Evolutionary conservation across 2,797 vertebrate species (phyloP).

Genomic region (Sebastes nivosus): DNA sequence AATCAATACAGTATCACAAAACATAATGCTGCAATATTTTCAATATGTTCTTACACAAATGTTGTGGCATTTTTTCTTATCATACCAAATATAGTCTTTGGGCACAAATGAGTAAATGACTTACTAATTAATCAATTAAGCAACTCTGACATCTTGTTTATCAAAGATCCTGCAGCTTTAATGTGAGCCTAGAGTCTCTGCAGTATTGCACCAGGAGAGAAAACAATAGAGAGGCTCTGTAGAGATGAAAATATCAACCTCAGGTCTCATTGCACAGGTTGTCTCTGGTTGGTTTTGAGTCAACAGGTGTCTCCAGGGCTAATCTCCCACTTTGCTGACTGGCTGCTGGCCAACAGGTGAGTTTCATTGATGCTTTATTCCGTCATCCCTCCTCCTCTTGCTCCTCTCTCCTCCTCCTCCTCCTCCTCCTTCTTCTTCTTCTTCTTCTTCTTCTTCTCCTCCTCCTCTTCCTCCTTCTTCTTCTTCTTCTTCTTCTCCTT

Average conservation of each 20-base stretch:
- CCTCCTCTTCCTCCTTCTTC: accelerated
- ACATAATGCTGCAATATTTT: no score
- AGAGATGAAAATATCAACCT: background rate
- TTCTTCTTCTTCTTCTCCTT: no score
- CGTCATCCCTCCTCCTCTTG: background rate
- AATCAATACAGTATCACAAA: no score
- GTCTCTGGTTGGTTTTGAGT: background rate
- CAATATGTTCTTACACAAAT: no score
- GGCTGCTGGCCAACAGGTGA: slow-evolving; percentile 18
- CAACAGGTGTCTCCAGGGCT: slow-evolving; percentile 61
- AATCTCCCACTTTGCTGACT: slow-evolving; percentile 6
- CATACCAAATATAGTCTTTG: no score
- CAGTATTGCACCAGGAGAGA: background rate
- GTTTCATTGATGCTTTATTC: background rate
- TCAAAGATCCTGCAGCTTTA: background rate
- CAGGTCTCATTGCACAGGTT: background rate
- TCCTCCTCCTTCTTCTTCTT: no score
- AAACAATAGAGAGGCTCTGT: background rate
- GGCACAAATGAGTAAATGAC: background rate
- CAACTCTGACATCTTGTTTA: no score
- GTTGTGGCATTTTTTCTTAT: no score
- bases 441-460: accelerated
- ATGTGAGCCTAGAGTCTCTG: background rate
- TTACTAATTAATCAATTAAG: background rate
- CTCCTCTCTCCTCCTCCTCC: no score